Conservation (phyloP, 2,113 vertebrate genomes). For the Pseudolaguvia tuberculata region DNA sequence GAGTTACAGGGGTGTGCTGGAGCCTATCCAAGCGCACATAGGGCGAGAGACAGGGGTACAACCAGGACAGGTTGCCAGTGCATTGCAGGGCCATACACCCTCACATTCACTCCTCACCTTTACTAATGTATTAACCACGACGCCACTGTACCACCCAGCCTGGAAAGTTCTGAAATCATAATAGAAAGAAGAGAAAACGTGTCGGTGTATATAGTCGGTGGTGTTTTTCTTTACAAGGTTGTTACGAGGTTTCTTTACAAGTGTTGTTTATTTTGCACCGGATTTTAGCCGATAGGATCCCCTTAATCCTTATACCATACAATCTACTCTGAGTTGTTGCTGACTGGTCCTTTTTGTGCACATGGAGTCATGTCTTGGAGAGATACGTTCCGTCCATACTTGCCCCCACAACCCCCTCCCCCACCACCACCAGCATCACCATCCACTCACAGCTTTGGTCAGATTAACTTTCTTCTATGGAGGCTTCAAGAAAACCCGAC, state of each 20-base stretch:
- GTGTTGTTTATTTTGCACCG: constrained; percentile 43
- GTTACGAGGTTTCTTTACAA: constrained; percentile 36
- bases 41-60: too few relatives aligned
- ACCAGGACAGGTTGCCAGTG: too few relatives aligned
- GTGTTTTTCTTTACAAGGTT: too few relatives aligned
- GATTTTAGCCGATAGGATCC: constrained; percentile 37
- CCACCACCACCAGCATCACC: too few relatives aligned
- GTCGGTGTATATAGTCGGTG: constrained; percentile 25
- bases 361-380: constrained; percentile 8
- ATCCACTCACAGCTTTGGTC: not conserved
- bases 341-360: constrained; percentile 43
- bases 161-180: not conserved
- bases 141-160: too few relatives aligned
- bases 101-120: too few relatives aligned
- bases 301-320: constrained; percentile 41
- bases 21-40: too few relatives aligned
- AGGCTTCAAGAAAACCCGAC: not conserved
- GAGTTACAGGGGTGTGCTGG: too few relatives aligned
- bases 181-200: constrained; percentile 28
- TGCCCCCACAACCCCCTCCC: not conserved
- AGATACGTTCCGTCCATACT: constrained; percentile 18
- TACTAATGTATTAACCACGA: too few relatives aligned
- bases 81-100: too few relatives aligned
- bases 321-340: constrained; percentile 37
- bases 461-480: constrained; percentile 8